Evolutionary conservation across 2,113 vertebrate genomes (phyloP), one percentile per base, ranked within the genome.

Genomic region (Sus scrofa): DNA sequence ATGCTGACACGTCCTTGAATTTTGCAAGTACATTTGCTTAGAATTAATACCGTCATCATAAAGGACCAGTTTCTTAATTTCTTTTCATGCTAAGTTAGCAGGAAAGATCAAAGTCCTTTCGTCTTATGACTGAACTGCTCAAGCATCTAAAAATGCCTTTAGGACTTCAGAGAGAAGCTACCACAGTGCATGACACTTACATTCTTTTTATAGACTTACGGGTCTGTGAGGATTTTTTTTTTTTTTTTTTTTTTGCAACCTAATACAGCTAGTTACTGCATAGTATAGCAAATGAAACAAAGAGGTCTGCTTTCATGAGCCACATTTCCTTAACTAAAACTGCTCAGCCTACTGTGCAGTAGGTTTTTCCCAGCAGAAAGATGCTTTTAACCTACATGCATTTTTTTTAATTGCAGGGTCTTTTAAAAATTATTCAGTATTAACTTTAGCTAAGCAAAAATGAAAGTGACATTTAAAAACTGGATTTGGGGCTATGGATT

Each of bases 111-210:
- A 97, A 98, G 91, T 71, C 78, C 94, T 74, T 63, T 93, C 37
- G 26, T 96, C 77, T 97, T 94, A 58, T 95, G 95, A 97, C 94
- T 92, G 85, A 98, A 97, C 84, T 96, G 77, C 94, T 93, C 62
- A 96, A 97, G 78, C 86, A 97, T 95, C 96, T 97, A 92, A 96
- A 98, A 97, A 97, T 87, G 62, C 96, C 95, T 97, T 91, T 50
- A 93, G 96, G 96, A 94, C 89, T 94, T 98, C 37, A 96, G 22
- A 97, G 79, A 97, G 96, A 96, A 97, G 82, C 73, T 7, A 27
- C 94, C 75, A 7, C 54, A 62, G 32, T 73, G 24, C 78, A 63
- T 54, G 65, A 65, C 39, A 81, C 62, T 79, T 77, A 91, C 13
- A 34, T 89, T 88, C 9, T 94, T 98, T 98, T 98, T 56, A 78